phyloP scores from a whole-genome alignment of 2,888 invertebrate genomes.

The Tachina fera region DNA sequence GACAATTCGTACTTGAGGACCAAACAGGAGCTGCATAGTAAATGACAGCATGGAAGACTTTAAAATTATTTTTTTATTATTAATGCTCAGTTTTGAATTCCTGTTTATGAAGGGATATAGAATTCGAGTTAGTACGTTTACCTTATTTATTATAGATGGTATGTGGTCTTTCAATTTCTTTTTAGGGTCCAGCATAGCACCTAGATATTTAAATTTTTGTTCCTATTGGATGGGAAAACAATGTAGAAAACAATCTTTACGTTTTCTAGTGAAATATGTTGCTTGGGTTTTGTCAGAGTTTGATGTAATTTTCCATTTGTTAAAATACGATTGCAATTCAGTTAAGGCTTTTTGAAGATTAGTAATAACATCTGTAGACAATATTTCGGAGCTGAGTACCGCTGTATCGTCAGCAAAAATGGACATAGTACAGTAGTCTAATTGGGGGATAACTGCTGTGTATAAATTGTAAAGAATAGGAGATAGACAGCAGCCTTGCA shows the following conservation, averaged over 20 bases:
- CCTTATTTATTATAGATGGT: neutral
- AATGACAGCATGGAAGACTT: neutral
- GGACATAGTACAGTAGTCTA: no score
- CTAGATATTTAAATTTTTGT: neutral
- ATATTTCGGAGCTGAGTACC: no score
- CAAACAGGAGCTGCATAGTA: slow-evolving; percentile 2
- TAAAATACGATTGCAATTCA: no score
- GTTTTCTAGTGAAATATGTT: slow-evolving; percentile 23
- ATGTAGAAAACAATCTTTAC: neutral
- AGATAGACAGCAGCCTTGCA: no score
- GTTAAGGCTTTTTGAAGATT: no score
- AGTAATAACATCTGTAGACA: no score
- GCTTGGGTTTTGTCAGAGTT: slow-evolving; percentile 8
- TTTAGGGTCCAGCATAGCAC: neutral
- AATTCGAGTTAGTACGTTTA: neutral
- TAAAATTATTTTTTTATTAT: neutral
- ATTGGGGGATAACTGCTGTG: no score
- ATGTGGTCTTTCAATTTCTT: neutral
- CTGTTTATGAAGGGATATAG: neutral
- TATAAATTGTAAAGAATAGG: no score
- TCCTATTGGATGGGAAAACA: neutral
- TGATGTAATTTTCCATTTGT: no score
- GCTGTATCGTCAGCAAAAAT: no score
- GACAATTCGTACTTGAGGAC: neutral
- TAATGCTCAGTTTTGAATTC: neutral